Conservation (phyloP, 2,797 vertebrate genomes). For the Danio kyathit region DNA sequence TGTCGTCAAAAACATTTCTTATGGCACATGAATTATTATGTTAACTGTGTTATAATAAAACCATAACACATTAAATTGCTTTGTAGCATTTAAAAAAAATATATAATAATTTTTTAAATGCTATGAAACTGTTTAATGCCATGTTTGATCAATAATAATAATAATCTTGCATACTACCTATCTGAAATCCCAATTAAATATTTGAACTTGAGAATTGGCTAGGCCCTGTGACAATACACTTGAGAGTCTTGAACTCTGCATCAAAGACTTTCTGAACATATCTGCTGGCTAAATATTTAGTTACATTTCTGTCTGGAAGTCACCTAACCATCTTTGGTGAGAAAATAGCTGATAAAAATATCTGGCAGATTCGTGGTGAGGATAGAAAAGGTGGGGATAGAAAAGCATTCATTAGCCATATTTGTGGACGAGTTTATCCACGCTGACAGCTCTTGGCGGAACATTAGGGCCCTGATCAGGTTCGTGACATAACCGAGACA, state of each 20-base stretch:
- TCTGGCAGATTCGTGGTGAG: conserved; percentile 37
- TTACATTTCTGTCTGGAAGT: conserved; percentile 3
- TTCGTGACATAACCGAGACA: conserved; percentile 52
- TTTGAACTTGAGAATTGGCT: not conserved
- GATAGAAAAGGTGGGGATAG: conserved; percentile 35
- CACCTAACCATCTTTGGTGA: conserved; percentile 37
- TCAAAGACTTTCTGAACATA: not conserved
- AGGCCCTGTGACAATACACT: not conserved
- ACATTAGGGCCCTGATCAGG: conserved; percentile 54
- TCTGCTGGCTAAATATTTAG: conserved; percentile 17
- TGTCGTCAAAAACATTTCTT: too few relatives aligned
- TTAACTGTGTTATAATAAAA: too few relatives aligned
- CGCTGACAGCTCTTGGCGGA: conserved; percentile 56
- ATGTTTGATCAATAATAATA: too few relatives aligned
- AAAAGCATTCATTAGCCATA: conserved; percentile 54
- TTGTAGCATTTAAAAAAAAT: too few relatives aligned
- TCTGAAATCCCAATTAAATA: not conserved
- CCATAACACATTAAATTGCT: too few relatives aligned
- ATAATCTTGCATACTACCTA: too few relatives aligned
- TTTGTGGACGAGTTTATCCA: conserved; percentile 50
- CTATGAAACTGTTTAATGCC: too few relatives aligned
- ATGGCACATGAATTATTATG: too few relatives aligned
- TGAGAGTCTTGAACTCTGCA: not conserved
- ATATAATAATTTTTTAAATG: too few relatives aligned
- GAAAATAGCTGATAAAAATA: conserved; percentile 36